These are phyloP conservation scores for Coboldia fuscipes DNA, from an alignment of 1,140 invertebrate species.

Conservation along the genomic window DNA sequence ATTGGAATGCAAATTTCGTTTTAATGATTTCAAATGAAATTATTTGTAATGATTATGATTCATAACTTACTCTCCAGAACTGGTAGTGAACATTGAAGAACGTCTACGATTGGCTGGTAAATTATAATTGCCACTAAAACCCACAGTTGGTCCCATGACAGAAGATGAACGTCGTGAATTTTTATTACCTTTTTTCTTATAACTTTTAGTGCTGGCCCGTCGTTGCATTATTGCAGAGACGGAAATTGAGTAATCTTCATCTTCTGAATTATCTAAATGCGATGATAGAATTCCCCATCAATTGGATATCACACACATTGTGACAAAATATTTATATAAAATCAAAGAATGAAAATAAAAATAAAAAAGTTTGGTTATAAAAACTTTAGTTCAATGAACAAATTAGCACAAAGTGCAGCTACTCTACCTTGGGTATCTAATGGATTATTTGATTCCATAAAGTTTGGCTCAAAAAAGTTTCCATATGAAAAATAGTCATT, in stretches of 20 bases:
- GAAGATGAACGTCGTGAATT: slow-evolving; percentile 40
- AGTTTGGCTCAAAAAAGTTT: too few species aligned
- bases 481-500: too few species aligned
- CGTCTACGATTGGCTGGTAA: slow-evolving; percentile 34
- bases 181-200: slow-evolving; percentile 30
- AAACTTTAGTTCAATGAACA: too few species aligned
- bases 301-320: background rate
- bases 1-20: background rate
- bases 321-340: background rate
- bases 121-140: background rate
- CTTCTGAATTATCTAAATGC: slow-evolving; percentile 20
- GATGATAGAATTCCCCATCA: background rate
- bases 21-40: background rate
- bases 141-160: slow-evolving; percentile 31
- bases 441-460: too few species aligned
- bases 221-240: slow-evolving; percentile 59
- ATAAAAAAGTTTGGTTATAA: background rate
- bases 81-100: slow-evolving; percentile 62
- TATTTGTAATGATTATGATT: slow-evolving; percentile 5
- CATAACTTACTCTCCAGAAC: slow-evolving; percentile 56
- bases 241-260: slow-evolving; percentile 64
- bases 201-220: slow-evolving; percentile 38
- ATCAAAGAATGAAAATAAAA: background rate
- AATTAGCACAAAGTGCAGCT: too few species aligned
- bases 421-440: too few species aligned